phyloP scores from a whole-genome alignment of 2,888 invertebrate genomes.

The Polyommatus icarus region DNA sequence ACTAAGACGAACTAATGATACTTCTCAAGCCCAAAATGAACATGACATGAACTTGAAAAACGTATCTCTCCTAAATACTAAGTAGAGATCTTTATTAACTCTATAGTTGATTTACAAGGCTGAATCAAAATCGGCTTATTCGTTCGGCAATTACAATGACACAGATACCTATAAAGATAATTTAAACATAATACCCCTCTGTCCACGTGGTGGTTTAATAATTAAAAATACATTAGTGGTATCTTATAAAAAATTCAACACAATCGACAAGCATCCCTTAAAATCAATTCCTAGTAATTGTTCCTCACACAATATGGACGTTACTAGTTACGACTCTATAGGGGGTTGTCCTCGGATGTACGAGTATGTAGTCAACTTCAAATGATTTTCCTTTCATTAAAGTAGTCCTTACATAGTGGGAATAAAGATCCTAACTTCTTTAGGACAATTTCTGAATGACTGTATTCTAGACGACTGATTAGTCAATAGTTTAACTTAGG shows the following conservation, averaged over 20 bases:
- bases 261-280: background rate
- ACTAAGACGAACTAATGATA: no score
- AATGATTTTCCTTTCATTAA: background rate
- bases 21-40: no score
- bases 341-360: background rate
- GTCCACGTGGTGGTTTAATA: background rate
- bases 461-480: background rate
- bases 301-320: background rate
- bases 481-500: no score
- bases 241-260: slow-evolving; percentile 13
- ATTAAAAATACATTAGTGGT: background rate
- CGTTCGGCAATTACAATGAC: background rate
- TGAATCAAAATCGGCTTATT: background rate
- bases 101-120: no score
- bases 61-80: no score
- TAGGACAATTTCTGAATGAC: background rate
- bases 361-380: background rate
- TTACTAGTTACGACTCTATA: background rate
- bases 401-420: background rate
- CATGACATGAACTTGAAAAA: no score
- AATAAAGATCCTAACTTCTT: background rate
- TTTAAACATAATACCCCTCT: background rate
- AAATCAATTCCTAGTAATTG: background rate
- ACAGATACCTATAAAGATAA: background rate
- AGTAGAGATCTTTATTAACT: no score